Base-by-base conservation (phyloP, 2,888 invertebrate species). In the Colostygia pectinataria region DNA sequence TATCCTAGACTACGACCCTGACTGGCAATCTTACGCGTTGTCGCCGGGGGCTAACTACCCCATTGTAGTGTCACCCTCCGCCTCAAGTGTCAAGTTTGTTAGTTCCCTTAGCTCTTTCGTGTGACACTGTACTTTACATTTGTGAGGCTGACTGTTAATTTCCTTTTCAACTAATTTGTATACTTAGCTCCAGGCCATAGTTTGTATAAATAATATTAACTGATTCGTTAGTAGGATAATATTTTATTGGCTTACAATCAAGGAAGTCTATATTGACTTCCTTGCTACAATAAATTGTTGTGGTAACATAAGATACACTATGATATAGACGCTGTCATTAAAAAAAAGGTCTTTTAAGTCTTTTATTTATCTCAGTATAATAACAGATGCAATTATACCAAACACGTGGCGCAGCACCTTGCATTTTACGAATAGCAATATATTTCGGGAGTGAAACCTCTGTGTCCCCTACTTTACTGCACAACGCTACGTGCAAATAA, bases 61-160 rank as follows among this genome's bases (percentile, higher is more conserved):
- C 69, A 65, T 71, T 68, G 72, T 68, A 68, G 63, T 70, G 65
- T 57, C 57, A 43, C 63, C 58, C 57, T 50, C 45, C 43, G 40
- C 43, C 55, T 55, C 57, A 60, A 73, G 74, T 71, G 71, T 65
- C 74, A 73, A 73, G 70, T 73, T 73, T 66, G 73, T 73, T 72
- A 73, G 72, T 66, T 68, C 64, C 54, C 57, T 61, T 49, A 53
- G 55, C 55, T 50, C 57, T 61, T 53, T 34, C 48, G 63, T 68
- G 65, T 58, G 59, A 59, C 59, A 50, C 47, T 54, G 42, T 52
- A 45, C 51, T 50, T 56, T 38, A 46, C 33, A 48, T 52, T 45
- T 48, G 50, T 36, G 52, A 12, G 15, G 42, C 5, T 43, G 52
- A 55, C 42, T 42, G 25, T 29, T 47, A 36, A 46, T 51, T 56